Base-by-base conservation (phyloP, 2,888 invertebrate genomes). In the Ypsolopha sequella region DNA sequence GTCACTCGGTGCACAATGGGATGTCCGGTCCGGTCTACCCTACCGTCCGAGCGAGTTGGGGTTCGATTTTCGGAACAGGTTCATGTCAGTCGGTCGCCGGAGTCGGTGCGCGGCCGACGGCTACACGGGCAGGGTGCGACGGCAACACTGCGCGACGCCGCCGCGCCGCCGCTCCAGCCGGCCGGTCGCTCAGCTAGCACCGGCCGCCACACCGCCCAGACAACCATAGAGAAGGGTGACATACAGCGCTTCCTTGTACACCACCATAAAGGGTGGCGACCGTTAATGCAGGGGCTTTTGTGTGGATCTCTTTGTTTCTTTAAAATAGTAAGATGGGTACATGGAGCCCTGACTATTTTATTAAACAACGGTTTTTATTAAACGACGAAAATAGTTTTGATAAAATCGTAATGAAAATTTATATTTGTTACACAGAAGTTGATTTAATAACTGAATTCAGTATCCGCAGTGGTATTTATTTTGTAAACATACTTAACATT, bases 101-200 rank as follows among this genome's bases (percentile, higher is more conserved):
- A 9, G 66, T 62, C 63, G 68, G 70, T 70, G 60, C 60, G 60
- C 60, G 68, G 65, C 63, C 62, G 73, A 56, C 75, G 73, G 68
- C 71, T 73, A 80, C 82, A 84, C 81, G 80, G 76, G 76, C 71
- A 76, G 80, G 80, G 68, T 78, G 85, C 84, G 73, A 67, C 72
- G 74, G 74, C 68, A 70, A 80, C 81, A 85, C 85, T 85, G 84
- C 76, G 58, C 65, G 66, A 24, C 24, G 24, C 24, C 60, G 11
- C 34, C 24, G n/a, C 39, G 24, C 49, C 41, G 11, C 44, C 14
- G 34, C 49, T n/a, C 50, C 43, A 13, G 44, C 45, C 54, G 54
- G 53, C 54, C 59, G 59, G 63, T 60, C 63, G 66, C 24, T 66
- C 66, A 62, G 56, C 62, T 66, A 68, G 65, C 63, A 60, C 63